Base-by-base conservation (phyloP, 1,140 invertebrate genomes). In the Drosophila rhopaloa region DNA sequence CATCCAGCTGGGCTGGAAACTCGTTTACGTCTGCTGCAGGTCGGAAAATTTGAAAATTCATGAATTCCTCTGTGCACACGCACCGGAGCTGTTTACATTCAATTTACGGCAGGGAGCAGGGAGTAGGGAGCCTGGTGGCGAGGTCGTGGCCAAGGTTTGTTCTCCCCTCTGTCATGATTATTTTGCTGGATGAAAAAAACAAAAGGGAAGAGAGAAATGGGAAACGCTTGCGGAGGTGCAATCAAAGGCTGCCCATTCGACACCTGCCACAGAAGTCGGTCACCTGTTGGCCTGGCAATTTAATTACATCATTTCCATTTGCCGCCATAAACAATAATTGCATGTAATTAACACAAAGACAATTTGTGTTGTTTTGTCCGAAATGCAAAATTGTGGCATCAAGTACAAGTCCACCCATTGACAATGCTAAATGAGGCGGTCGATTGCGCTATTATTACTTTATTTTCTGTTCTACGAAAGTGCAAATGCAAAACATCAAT, bases 41-140 rank as follows among this genome's bases (percentile, higher is more conserved):
- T 59, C 47, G 63, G 32, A 37, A 77, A 66, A 66, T 82, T 86
- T 79, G 81, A 83, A 86, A 86, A 86, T 88, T 88, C 83, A 86
- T 88, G 79, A 88, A 66, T 84, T 70, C 61, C 80, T 66, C 46
- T 27, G 38, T 24, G 40, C 44, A 46, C 37, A 54, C 48, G 29
- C 37, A 46, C 46, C 54, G 59, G 27, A 56, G 53, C 79, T 77
- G 73, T 76, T 77, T 77, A 77, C 74, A 76, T 77, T 77, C 74
- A 77, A 77, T 77, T 77, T 77, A 27, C 67, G 44, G 11, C 2
- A 13, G 44, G 24, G 0, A 38, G 56, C 2, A 16, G 44, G 24
- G 19, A 19, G 19, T 19, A 16, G 44, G 24, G 1, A 38, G 56
- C 8, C 16, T 10, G 16, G 32, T 13, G 5, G 40, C 10, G 41